Percentiles rank a stretch among this genome's conserved stretches.
These are phyloP conservation scores for Achatina immaculata DNA, from an alignment of 1,140 invertebrate genomes.

Conservation along the genomic window DNA sequence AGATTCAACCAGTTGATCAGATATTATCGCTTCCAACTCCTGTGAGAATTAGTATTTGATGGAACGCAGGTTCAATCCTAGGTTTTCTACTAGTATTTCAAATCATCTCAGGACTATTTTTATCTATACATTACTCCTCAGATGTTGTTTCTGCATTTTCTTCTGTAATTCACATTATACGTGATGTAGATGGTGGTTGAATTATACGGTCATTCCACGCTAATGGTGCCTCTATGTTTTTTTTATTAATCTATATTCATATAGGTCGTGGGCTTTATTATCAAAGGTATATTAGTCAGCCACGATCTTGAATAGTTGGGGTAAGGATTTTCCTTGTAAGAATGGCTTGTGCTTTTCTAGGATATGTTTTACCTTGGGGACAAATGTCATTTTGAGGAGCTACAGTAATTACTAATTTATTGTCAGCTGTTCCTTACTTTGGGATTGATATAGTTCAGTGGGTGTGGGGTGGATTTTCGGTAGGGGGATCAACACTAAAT, in stretches of 20 bases:
- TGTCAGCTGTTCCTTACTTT: slow-evolving; percentile 79
- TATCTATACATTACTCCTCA: slow-evolving; percentile 25
- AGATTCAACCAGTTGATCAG: slow-evolving; percentile 4
- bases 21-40: not conserved
- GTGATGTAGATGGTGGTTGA: slow-evolving; percentile 71
- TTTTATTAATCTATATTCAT: slow-evolving; percentile 66
- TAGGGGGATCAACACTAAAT: too few species aligned
- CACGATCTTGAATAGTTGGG: slow-evolving; percentile 74
- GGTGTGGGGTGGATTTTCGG: too few species aligned
- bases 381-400: slow-evolving; percentile 83
- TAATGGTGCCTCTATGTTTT: slow-evolving; percentile 69
- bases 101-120: slow-evolving; percentile 17
- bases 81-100: slow-evolving; percentile 20
- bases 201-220: slow-evolving; percentile 74
- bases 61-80: slow-evolving; percentile 23
- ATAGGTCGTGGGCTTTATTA: slow-evolving; percentile 65
- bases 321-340: slow-evolving; percentile 75
- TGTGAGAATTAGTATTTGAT: slow-evolving; percentile 21
- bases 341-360: slow-evolving; percentile 79
- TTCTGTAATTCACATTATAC: slow-evolving; percentile 70
- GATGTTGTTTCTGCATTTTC: slow-evolving; percentile 67
- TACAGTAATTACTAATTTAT: slow-evolving; percentile 80
- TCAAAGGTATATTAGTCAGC: slow-evolving; percentile 55
- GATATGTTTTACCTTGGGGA: slow-evolving; percentile 80
- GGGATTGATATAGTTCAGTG: too few species aligned